These are phyloP conservation scores for Riparia riparia DNA, from an alignment of 2,113 vertebrate species.

Conservation along the genomic window DNA sequence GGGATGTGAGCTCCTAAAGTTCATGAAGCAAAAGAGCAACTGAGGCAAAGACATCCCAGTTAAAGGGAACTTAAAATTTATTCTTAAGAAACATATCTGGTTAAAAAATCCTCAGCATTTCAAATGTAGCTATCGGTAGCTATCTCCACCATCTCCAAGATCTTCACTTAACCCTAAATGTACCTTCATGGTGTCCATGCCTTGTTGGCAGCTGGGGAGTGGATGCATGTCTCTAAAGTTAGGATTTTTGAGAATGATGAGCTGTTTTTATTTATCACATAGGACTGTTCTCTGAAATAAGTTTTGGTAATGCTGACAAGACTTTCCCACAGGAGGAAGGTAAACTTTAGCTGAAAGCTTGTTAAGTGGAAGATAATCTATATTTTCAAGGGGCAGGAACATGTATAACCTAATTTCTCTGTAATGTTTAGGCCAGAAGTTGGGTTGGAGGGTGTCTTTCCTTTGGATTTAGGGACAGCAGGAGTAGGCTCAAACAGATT, in stretches of 20 bases:
- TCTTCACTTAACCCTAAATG: background rate
- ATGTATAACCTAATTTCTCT: background rate
- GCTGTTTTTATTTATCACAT: background rate
- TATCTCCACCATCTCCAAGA: background rate
- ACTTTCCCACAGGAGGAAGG: background rate
- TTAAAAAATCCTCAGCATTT: background rate
- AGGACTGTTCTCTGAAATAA: background rate
- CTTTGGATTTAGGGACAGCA: background rate
- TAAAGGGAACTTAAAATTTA: background rate
- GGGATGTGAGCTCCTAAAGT: background rate
- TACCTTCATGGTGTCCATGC: background rate
- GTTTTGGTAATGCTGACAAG: background rate
- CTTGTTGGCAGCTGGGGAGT: background rate
- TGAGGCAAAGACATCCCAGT: background rate
- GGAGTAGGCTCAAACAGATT: background rate
- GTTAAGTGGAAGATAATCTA: background rate
- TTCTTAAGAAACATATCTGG: background rate
- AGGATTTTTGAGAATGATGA: background rate
- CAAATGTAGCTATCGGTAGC: background rate
- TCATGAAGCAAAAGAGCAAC: constrained; percentile 22
- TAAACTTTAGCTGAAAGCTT: background rate
- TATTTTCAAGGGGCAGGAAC: background rate
- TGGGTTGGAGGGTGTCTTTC: background rate
- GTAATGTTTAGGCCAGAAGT: background rate
- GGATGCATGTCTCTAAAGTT: background rate